These are phyloP conservation scores for Erythrolamprus reginae DNA, from an alignment of 2,113 vertebrate species.

Conservation along the genomic window DNA sequence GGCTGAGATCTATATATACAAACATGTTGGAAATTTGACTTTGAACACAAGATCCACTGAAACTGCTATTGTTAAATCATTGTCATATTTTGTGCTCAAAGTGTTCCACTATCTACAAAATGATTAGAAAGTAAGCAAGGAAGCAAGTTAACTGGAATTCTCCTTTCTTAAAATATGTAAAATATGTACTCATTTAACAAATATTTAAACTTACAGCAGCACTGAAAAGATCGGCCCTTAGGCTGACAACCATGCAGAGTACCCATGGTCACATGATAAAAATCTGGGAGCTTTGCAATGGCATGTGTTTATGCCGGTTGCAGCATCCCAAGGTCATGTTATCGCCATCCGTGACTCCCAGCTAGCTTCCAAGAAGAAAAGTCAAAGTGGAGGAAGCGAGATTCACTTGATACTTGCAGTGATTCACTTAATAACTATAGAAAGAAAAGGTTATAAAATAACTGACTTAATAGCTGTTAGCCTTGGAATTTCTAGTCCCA, in stretches of 20 bases:
- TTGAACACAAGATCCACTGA: background rate
- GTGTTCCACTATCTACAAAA: background rate
- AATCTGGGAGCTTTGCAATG: background rate
- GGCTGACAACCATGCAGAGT: background rate
- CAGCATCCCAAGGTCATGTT: background rate
- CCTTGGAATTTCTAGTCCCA: background rate
- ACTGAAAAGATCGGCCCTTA: background rate
- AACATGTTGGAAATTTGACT: background rate
- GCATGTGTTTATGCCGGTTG: background rate
- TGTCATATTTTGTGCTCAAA: background rate
- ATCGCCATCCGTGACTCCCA: background rate
- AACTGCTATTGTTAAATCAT: background rate
- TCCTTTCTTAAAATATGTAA: background rate
- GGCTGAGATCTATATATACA: background rate
- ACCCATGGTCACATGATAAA: background rate
- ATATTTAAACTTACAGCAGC: background rate
- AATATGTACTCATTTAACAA: no score
- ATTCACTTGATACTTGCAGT: background rate
- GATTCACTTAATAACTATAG: background rate
- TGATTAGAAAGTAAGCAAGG: background rate
- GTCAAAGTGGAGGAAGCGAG: background rate
- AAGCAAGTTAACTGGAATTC: background rate
- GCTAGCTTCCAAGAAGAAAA: background rate
- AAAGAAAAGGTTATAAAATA: background rate
- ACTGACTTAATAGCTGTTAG: background rate